Evolutionary conservation across 37 sponge, comb jelly and placozoan genomes (phyloP), one percentile per base, ranked within the genome.

Genomic region (Petrosia ficiformis): DNA sequence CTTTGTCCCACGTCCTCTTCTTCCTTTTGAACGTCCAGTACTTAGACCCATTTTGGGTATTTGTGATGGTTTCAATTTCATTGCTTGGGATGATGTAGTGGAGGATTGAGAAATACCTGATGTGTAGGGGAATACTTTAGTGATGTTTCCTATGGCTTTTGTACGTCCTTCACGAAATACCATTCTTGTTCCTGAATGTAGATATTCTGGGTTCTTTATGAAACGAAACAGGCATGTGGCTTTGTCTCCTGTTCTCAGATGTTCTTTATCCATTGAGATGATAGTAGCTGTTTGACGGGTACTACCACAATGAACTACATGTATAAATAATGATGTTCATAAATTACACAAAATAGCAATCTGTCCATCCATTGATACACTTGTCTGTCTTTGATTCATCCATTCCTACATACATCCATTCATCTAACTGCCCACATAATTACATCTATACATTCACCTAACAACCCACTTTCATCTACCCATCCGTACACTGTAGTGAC

Each of bases 221-320:
- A 98, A 98, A 10, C 93, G 64, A 78, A 98, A 98, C 56, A 72
- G 84, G 78, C 92, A 92, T 37, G 68, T 61, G 37, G 99, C 99
- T 78, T 94, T 94, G 85, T 98, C 99, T 31, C 99, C 99, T 6
- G 99, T 98, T 39, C 99, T 60, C 57, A 98, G 84, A 81, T 95
- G 95, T 25, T 93, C 93, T 33, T 77, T 79, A 81, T 89, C 72
- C 99, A 98, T 98, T 32, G 73, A 60, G 32, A 94, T 54, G 70
- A 98, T 98, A 36, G 94, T 85, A 39, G 98, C 98, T n/a, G 98
- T 97, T 75, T 97, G 98, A 44, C 93, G 61, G n/a, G 97, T 91
- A 54, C 98, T 94, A 0, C 98, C 98, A 90, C 94, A 90, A 80
- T 96, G 94, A 6, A 96, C 92, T 10, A 57, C 33, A 39, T 5